Evolutionary conservation across 1,140 invertebrate species (phyloP), one percentile per base, ranked within the genome.

Genomic region (Leptinotarsa defecta): DNA sequence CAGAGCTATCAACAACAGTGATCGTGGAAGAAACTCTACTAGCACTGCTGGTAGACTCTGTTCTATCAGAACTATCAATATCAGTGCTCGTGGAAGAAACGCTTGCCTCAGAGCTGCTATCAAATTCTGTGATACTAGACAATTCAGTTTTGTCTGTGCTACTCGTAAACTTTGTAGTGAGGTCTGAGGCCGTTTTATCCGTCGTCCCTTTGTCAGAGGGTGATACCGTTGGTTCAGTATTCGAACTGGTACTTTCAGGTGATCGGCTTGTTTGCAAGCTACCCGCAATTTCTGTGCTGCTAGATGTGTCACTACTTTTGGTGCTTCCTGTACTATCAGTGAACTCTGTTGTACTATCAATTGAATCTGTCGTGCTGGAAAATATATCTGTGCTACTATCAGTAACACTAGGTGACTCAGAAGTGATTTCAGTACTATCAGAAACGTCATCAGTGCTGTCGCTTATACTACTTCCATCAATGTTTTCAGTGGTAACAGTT

Each of bases 331-430:
- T 71, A 0, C 17, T 11, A 20, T 75, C 80, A 62, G 81, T 77
- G 13, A 73, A 49, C 52, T 67, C 52, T 20, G 69, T 71, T 24
- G 69, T 71, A 22, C 69, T 71, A 19, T 19, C 69, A 22, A 48
- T 81, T 4, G 76, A 74, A 20, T 76, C 75, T 34, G 63, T 19
- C 1, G 65, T 57, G 3, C 52, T 57, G 52, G 52, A 5, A 3
- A 57, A 17, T 43, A 22, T 49, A 52, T 22, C 34, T 24, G 67
- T 57, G 8, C 17, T 68, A 70, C n/a, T 13, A 71, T 75, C 77
- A 63, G 73, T 80, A 61, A 70, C 75, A 13, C 75, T 76, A 4
- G 71, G 71, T 69, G 49, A 48, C 13, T 79, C 78, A 20, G 74
- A 75, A 5, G 74, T 75, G 62, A 62, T 71, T 48, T 75, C 74